Percentiles rank a stretch among this genome's conserved stretches.
phyloP scores from a whole-genome alignment of 2,888 invertebrate genomes.

The Scaeva pyrastri region DNA sequence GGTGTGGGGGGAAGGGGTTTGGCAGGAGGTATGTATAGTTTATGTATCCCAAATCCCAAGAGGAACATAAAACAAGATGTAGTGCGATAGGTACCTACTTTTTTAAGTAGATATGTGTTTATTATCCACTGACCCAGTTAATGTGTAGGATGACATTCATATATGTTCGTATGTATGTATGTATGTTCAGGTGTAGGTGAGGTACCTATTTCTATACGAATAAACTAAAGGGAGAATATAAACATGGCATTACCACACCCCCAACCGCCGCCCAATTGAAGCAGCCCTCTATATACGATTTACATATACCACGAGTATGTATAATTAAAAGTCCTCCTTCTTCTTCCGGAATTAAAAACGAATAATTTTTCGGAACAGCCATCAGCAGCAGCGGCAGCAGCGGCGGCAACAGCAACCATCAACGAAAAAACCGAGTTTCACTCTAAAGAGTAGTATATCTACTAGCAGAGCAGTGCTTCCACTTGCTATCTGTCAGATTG shows the following conservation, averaged over 20 bases:
- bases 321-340: constrained; percentile 53
- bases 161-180: not conserved
- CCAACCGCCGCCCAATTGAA: constrained; percentile 1
- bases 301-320: constrained; percentile 12
- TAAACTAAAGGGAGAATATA: constrained; percentile 34
- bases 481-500: constrained; percentile 55
- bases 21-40: constrained; percentile 8
- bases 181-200: too few species aligned
- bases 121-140: constrained; percentile 75
- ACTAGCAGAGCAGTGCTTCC: constrained; percentile 34
- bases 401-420: not conserved
- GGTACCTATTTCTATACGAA: constrained; percentile 2
- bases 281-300: too few species aligned
- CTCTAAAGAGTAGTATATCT: constrained; percentile 17
- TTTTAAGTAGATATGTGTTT: constrained; percentile 56
- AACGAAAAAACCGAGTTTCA: constrained; percentile 21
- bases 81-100: constrained; percentile 20
- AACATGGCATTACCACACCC: constrained; percentile 29
- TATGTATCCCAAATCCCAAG: constrained; percentile 43
- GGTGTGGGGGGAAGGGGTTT: too few species aligned
- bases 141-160: constrained; percentile 69
- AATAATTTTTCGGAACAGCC: constrained; percentile 43
- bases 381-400: not conserved
- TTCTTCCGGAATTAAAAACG: constrained; percentile 58
- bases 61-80: constrained; percentile 31